Conservation (phyloP, 2,113 vertebrate species). For the Jaculus jaculus region DNA sequence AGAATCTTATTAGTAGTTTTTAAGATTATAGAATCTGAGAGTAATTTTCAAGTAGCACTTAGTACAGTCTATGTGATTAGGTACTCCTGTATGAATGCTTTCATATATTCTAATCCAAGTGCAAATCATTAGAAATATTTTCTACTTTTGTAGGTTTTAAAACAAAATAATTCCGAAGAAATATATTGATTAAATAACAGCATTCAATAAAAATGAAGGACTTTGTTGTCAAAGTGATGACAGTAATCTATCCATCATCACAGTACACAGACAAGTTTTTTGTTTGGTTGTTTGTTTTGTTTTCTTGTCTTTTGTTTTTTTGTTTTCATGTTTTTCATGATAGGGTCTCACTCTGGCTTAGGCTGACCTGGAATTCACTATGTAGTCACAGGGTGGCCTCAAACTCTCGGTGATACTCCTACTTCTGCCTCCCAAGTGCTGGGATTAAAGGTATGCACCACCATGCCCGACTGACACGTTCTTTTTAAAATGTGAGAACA, state of each 20-base stretch:
- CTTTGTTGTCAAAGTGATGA: neutral
- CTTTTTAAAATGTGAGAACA: too few relatives aligned
- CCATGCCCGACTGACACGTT: too few relatives aligned
- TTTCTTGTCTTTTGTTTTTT: too few relatives aligned
- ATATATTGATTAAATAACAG: neutral
- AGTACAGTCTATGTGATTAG: neutral
- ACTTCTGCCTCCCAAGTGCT: too few relatives aligned
- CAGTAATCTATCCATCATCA: neutral
- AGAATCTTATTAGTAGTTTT: conserved; percentile 13
- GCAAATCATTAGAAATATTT: neutral
- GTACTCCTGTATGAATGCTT: neutral
- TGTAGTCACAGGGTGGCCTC: too few relatives aligned
- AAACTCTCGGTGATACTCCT: too few relatives aligned
- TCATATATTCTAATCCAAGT: neutral
- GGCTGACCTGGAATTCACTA: too few relatives aligned
- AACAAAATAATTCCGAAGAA: neutral
- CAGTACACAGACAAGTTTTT: neutral
- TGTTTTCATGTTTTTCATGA: too few relatives aligned
- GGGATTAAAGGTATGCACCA: too few relatives aligned
- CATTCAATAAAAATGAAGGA: conserved; percentile 11
- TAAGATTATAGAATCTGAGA: neutral
- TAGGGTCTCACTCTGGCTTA: too few relatives aligned
- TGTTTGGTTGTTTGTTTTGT: too few relatives aligned
- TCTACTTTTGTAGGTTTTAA: conserved; percentile 8
- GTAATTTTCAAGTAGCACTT: neutral